Evolutionary conservation across 2,113 vertebrate species (phyloP), one percentile per base, ranked within the genome.

Genomic region (Excalfactoria chinensis): DNA sequence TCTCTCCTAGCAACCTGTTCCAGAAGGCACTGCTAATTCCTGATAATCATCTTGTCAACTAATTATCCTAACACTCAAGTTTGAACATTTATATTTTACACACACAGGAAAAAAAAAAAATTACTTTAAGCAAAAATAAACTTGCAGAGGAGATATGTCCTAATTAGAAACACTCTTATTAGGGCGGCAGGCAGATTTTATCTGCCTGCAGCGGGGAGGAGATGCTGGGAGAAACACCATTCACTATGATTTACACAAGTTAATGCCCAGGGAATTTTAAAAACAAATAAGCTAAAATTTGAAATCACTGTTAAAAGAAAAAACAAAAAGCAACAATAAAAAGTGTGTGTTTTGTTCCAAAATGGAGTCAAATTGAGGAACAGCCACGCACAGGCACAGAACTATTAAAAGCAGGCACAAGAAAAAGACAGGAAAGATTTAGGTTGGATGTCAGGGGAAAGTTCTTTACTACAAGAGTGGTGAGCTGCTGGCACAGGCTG

Each of bases 161-260:
- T 64, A 19, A 35, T 35, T 34, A 75, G 32, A 86, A 80, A 11
- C 17, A 56, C 22, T 55, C 32, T 44, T 75, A 49, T 14, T 48
- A 75, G 46, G 71, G 84, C 37, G 56, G 37, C 20, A 44, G 41
- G 30, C 43, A 84, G n/a, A 51, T 78, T 49, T 70, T 41, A 58
- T 28, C 37, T 73, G 1, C 48, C 37, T 86, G 64, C 0, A 0
- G 21, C 7, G 8, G 11, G 1, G 2, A 83, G n/a, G 22, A 69
- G 51, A 9, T 70, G 58, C 17, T 82, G 25, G 19, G 19, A 86
- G 62, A 78, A 96, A 60, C 1, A 60, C 6, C n/a, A 81, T 43
- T 77, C 63, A 63, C 73, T 59, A 76, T 49, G 67, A 86, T 77
- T 90, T 84, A 55, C 21, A 88, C 3, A n/a, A 25, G 26, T 77